Evolutionary conservation across 2,113 vertebrate genomes (phyloP), one percentile per base, ranked within the genome.

Genomic region (Chloropsis cyanopogon): DNA sequence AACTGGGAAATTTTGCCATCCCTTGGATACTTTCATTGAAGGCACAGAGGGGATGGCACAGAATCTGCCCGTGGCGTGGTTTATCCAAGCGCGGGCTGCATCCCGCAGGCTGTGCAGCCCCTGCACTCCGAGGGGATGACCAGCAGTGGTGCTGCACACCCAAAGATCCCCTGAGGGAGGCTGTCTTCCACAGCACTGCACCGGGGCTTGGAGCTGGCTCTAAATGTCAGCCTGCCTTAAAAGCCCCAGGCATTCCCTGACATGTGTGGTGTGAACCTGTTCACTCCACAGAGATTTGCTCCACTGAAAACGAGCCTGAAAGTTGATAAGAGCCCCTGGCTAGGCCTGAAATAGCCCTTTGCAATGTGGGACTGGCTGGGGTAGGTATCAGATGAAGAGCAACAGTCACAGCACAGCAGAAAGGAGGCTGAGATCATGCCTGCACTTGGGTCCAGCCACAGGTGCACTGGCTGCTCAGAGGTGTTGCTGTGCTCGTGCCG

Each of bases 261-360:
- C 31, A 6, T 10, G 6, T 90, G 53, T 31, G 66, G 49, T 54
- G 54, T n/a, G 60, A 91, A 86, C 52, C 64, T 56, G 68, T 14
- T 87, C 84, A 4, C 78, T 82, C 69, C 24, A 57, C 7, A 47
- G 39, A 90, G 86, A 77, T 77, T 63, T 70, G 18, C 63, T 86
- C 31, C 46, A 7, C 88, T 63, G 94, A 88, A 90, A 95, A 88
- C 6, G 75, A 95, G 70, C 63, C 82, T 88, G 85, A 86, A 96
- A 86, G 86, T 77, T 95, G 88, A 77, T 92, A 93, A 95, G 86
- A 95, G 68, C 59, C 71, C 29, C 50, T 93, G 68, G n/a, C 29
- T 69, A 35, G 76, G 60, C 82, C 71, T 83, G 86, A 90, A 97
- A 95, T 93, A 93, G 82, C 68, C 68, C 76, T 90, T 65, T 59